Conservation (phyloP, 2,113 vertebrate species). For the Pantherophis guttatus region DNA sequence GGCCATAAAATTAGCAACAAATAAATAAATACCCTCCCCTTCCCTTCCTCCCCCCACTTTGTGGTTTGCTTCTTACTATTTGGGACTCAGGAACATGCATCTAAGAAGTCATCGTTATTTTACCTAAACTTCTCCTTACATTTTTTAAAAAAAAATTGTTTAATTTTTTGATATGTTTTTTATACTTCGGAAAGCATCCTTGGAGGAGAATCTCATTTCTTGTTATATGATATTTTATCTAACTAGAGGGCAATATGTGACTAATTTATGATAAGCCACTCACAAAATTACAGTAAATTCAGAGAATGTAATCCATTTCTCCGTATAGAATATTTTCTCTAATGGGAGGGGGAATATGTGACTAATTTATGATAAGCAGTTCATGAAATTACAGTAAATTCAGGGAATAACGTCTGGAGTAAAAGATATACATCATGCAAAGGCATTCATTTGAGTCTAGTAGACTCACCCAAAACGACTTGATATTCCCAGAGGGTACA, state of each 20-base stretch:
- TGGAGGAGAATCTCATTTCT: neutral
- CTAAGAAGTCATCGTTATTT: neutral
- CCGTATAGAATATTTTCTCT: neutral
- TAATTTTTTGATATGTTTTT: neutral
- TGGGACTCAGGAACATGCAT: neutral
- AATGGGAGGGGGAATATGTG: neutral
- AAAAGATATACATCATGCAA: neutral
- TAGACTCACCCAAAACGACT: neutral
- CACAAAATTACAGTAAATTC: neutral
- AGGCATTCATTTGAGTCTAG: constrained; percentile 18
- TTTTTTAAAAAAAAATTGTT: neutral
- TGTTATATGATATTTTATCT: neutral
- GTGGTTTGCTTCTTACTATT: neutral
- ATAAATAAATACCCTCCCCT: neutral
- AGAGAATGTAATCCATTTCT: neutral
- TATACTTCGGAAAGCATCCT: neutral
- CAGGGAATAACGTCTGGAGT: neutral
- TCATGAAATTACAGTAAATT: neutral
- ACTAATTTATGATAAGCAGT: neutral
- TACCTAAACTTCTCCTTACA: neutral
- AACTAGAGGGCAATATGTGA: neutral
- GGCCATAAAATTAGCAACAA: neutral
- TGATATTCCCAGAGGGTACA: constrained; percentile 11
- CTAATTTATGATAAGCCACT: neutral
- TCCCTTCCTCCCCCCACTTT: too few species aligned